Base-by-base conservation (phyloP, 2,797 vertebrate genomes). In the Sparidentex hasta region DNA sequence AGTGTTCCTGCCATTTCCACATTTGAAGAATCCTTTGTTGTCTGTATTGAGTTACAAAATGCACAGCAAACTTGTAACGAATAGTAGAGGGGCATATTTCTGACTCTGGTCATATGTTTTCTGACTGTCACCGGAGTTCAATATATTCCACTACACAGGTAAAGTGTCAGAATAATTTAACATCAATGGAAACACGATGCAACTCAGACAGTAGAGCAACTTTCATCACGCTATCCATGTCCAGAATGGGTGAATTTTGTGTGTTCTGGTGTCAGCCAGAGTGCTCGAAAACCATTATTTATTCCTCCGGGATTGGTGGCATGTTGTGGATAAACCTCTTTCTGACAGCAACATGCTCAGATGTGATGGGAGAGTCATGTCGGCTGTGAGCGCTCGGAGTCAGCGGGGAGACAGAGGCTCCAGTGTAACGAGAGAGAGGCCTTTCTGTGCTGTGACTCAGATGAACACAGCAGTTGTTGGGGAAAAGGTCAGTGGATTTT, bases 401-500 rank as follows among this genome's bases (percentile, higher is more conserved):
- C 86, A 23, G 65, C 43, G 4, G 81, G 75, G 74, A 58, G 17
- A 84, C 72, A 80, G 80, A 81, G 82, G 74, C 70, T 66, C 66
- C 65, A 75, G 76, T 81, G 78, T 82, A 25, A 48, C 14, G 27
- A 52, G 67, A 63, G 72, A 83, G 71, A 75, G 59, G 88, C 81
- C 81, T 82, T 63, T 82, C 78, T 86, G 74, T 70, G 76, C 73
- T 5, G 76, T 54, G 81, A 80, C 85, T 83, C 86, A 41, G 75
- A 85, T 71, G 77, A 91, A 85, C 87, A 80, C 87, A 70, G 78
- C 70, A 29, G 84, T 76, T 80, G 82, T 71, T 76, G 86, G 78
- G 78, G 85, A 82, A 93, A 94, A 94, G 93, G 93, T 94, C 94
- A 93, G 81, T 72, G 87, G 82, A 84, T 85, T 89, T 72, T 77